Conservation (phyloP, 1,140 invertebrate species). For the Rhagoletis pomonella region DNA sequence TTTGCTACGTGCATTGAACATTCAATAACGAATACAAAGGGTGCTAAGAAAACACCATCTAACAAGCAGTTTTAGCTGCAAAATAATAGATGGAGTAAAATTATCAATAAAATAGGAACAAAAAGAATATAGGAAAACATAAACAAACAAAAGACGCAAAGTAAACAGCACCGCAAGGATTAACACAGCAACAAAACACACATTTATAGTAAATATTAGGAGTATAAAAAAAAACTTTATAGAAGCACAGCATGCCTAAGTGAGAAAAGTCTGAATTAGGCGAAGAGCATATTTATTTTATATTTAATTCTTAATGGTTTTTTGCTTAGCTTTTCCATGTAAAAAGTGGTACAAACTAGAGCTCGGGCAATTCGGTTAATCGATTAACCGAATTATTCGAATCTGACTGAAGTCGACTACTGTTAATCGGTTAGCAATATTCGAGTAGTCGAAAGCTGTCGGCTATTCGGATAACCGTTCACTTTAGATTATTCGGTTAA, state of each 20-base stretch:
- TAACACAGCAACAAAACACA: no score
- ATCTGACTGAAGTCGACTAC: no score
- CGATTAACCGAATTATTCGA: no score
- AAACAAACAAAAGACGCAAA: neutral
- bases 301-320: neutral
- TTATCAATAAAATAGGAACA: neutral
- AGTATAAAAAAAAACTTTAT: no score
- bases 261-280: neutral
- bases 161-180: neutral
- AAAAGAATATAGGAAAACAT: neutral
- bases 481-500: no score
- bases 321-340: neutral
- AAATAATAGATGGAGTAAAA: neutral
- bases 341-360: neutral
- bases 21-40: neutral
- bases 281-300: neutral
- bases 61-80: conserved; percentile 17
- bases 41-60: neutral
- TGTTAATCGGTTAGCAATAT: no score
- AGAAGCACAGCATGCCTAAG: no score
- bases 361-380: no score
- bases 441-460: no score
- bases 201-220: no score
- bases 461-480: no score
- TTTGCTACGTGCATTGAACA: conserved; percentile 18